Percentiles rank a stretch among this genome's conserved stretches.
phyloP scores from a whole-genome alignment of 2,113 vertebrate species.

The Cranoglanis bouderius region DNA sequence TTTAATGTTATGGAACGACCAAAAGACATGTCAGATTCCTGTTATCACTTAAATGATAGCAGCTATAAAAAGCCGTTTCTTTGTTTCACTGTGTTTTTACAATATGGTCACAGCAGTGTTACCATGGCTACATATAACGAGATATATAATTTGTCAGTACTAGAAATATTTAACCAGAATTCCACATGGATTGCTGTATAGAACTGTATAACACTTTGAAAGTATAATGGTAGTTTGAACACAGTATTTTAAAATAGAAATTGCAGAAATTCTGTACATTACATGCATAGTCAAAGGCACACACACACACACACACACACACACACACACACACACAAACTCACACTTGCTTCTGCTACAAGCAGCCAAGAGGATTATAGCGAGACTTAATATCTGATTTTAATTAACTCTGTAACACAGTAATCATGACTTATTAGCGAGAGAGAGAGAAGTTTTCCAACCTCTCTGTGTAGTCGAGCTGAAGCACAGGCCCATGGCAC shows the following conservation, averaged over 20 bases:
- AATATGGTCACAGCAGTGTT: background rate
- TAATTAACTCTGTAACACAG: constrained; percentile 77
- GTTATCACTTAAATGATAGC: background rate
- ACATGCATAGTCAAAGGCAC: background rate
- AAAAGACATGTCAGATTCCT: background rate
- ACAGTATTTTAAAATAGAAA: background rate
- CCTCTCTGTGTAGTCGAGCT: background rate
- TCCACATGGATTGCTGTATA: background rate
- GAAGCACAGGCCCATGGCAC: background rate
- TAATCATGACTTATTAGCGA: constrained; percentile 75
- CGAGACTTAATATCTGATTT: constrained; percentile 77
- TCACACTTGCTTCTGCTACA: constrained; percentile 66
- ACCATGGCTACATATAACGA: background rate
- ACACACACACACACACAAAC: constrained; percentile 59
- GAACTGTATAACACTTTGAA: background rate
- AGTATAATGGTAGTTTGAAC: background rate
- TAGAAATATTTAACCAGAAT: background rate
- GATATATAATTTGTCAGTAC: background rate
- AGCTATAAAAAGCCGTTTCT: background rate
- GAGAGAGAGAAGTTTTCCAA: constrained; percentile 32
- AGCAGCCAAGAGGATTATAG: constrained; percentile 72
- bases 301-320: background rate
- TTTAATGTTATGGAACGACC: background rate
- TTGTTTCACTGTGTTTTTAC: background rate
- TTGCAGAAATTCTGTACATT: background rate